A percentile compares a stretch with the other conserved stretches of the same genome.
phyloP scores from a whole-genome alignment of 2,888 invertebrate species.

The Tiphia femorata region DNA sequence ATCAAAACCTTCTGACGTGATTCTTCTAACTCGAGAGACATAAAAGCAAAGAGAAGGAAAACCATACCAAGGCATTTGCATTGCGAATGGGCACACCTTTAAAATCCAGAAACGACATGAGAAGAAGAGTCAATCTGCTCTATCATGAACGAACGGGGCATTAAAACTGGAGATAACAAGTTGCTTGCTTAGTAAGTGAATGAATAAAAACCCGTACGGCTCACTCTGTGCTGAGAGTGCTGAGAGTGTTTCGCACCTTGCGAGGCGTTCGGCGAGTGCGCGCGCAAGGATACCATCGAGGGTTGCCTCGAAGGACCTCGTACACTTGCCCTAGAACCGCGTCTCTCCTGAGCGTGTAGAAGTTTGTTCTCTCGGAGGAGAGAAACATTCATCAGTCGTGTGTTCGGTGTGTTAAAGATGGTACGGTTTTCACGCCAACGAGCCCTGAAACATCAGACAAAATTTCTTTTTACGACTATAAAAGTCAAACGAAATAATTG shows the following conservation, averaged over 20 bases:
- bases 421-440: conserved; percentile 93
- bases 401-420: conserved; percentile 95
- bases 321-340: conserved; percentile 84
- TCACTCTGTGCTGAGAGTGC: conserved; percentile 62
- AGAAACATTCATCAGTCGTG: conserved; percentile 92
- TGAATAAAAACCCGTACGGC: conserved; percentile 68
- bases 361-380: conserved; percentile 85
- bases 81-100: too few relatives aligned
- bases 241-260: conserved; percentile 74
- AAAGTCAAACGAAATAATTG: too few relatives aligned
- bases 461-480: too few relatives aligned
- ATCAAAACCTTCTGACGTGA: too few relatives aligned
- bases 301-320: conserved; percentile 87
- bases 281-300: conserved; percentile 86
- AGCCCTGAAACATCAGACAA: conserved; percentile 77
- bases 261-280: conserved; percentile 80
- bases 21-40: too few relatives aligned
- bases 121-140: too few relatives aligned
- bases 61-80: too few relatives aligned
- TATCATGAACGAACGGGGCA: conserved; percentile 30
- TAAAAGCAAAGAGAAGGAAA: too few relatives aligned
- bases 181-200: conserved; percentile 68
- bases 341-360: conserved; percentile 81
- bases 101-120: too few relatives aligned
- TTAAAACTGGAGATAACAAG: conserved; percentile 47